These are phyloP conservation scores for Suillia variegata DNA, from an alignment of 2,888 invertebrate genomes.

Conservation along the genomic window DNA sequence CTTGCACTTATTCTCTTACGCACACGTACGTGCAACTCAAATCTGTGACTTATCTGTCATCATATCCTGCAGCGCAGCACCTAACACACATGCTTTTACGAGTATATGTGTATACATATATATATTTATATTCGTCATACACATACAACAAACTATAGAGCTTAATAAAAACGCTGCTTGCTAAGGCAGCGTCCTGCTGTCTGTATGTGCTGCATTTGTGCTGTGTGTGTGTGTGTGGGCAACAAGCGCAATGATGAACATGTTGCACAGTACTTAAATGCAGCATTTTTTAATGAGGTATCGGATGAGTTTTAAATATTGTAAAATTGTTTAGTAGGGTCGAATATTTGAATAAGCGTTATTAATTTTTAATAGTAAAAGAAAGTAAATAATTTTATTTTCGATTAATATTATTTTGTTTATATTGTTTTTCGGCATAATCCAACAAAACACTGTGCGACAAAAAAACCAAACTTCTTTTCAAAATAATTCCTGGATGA, in stretches of 20 bases:
- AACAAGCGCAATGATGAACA: no score
- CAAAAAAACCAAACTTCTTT: no score
- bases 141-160: background rate
- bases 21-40: slow-evolving; percentile 7
- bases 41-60: slow-evolving; percentile 48
- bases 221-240: no score
- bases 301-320: no score
- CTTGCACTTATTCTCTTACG: background rate
- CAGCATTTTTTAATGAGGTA: no score
- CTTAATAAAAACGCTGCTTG: no score
- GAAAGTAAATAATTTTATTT: background rate
- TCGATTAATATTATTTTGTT: background rate
- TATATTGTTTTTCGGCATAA: background rate
- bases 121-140: background rate
- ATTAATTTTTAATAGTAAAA: no score
- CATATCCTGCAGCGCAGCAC: slow-evolving; percentile 21
- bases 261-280: no score
- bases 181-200: background rate
- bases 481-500: background rate
- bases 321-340: no score
- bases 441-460: background rate
- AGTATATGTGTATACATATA: background rate
- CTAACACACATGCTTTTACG: background rate
- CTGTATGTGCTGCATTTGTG: background rate
- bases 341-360: no score